Evolutionary conservation across 2,797 vertebrate species (phyloP), one percentile per base, ranked within the genome.

Genomic region (Neostethus bicornis): DNA sequence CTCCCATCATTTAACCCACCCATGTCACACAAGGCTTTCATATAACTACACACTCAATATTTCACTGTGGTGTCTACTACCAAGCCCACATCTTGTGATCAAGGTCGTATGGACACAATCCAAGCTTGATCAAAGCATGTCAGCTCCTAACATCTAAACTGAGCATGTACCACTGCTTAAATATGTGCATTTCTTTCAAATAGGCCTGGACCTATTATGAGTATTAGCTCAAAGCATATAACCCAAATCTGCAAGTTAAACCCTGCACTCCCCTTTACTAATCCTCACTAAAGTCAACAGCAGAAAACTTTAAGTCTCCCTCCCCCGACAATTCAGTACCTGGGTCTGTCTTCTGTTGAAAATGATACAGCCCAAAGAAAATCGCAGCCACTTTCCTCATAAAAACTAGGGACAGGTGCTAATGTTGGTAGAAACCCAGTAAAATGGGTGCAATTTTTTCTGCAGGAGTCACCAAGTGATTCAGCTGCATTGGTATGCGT

Each of bases 401-500:
- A 48, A 71, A n/a, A 68, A 76, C 63, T 46, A 28, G 12, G 14
- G 52, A 51, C 65, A 78, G 72, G 76, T 77, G 68, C 4, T 6
- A 29, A 21, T 16, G 13, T 14, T 28, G 51, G 43, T 25, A 1
- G 25, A 23, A 34, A 39, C 47, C 3, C 19, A 17, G 56, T 8
- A 8, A 39, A 58, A 24, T 20, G 34, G 59, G 35, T 55, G 65
- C 29, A 28, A 23, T 32, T 31, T 42, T 64, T 44, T 61, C 12
- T 13, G 1, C 3, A 1, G 37, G 49, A 69, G 62, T 85, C 76
- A 80, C 53, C 51, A 12, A 47, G 65, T 83, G 81, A 85, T 25
- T 87, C 77, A 79, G 61, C 42, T 43, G 49, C 34, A 17, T 24
- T 9, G 51, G 70, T 56, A 76, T 84, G 77, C 28, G 4, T 29